Evolutionary conservation across 2,797 vertebrate species (phyloP), one percentile per base, ranked within the genome.

Genomic region (Gorsachius magnificus): DNA sequence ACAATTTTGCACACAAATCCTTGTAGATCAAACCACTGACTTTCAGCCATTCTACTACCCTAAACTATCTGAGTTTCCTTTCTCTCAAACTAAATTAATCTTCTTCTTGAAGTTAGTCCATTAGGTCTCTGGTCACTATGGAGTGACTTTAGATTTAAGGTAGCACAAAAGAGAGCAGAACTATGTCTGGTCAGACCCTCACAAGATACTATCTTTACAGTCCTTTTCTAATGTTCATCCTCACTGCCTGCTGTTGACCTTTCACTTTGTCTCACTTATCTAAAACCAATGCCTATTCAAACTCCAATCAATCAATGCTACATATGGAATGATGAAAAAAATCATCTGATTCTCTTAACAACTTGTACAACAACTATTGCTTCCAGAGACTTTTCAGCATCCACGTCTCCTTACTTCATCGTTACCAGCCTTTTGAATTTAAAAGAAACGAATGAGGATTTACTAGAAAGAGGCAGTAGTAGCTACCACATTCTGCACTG

Each of bases 201-300:
- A 78, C 33, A 87, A 89, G 86, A 77, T 63, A 69, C 20, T 60
- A 15, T 77, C 92, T 94, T 53, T 79, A 61, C 51, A 87, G 71
- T 33, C 75, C 87, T 97, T 93, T 97, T 95, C 95, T 94, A 96
- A 96, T 91, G 88, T 87, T 97, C 94, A 82, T 92, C 94, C 84
- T 95, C 95, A 97, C 98, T 97, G 97, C 96, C 98, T 98, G 98
- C 95, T 97, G 98, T 98, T 98, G 98, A 98, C 99, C 98, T 98
- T 98, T 98, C 98, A 98, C 98, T 99, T 98, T 98, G 98, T 99
- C 98, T 99, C 99, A 98, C 98, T 99, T 99, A 99, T 99, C 98
- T 98, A 98, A 99, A 99, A 99, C 98, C 98, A 98, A 98, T 99
- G 98, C 95, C 97, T 97, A 98, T 98, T 98, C 98, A 98, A 98